phyloP scores from a whole-genome alignment of 2,797 vertebrate genomes.

The Euphonia xanthogaster region DNA sequence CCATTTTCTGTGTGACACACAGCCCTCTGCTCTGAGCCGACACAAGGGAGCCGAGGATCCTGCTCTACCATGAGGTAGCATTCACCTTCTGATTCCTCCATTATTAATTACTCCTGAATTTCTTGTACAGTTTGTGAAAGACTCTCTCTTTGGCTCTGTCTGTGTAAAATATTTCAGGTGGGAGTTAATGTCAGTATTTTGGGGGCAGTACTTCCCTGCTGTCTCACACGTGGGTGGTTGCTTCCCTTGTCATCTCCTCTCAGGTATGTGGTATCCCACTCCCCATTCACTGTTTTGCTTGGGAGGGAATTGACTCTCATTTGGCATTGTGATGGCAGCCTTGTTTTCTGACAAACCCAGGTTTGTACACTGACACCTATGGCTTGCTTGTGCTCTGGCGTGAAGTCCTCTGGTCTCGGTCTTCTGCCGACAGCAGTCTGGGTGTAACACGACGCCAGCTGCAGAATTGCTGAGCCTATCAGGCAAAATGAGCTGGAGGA shows the following conservation, averaged over 20 bases:
- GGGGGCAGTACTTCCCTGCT: not conserved
- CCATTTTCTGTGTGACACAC: not conserved
- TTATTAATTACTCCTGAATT: not conserved
- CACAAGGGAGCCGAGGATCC: not conserved
- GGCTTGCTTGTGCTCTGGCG: not conserved
- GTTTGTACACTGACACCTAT: not conserved
- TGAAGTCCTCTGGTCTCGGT: not conserved
- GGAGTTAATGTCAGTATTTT: not conserved
- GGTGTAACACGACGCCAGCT: not conserved
- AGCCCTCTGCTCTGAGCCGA: not conserved
- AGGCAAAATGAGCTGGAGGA: not conserved
- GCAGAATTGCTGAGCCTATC: not conserved
- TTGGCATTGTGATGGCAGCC: not conserved
- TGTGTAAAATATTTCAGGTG: not conserved
- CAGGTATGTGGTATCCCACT: not conserved
- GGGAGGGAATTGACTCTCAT: not conserved
- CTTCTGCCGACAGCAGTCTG: not conserved
- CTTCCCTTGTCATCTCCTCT: not conserved
- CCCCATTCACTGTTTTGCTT: not conserved
- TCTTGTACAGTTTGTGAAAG: not conserved
- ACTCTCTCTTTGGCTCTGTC: not conserved
- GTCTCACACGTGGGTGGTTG: not conserved
- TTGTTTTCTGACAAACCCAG: not conserved
- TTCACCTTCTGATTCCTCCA: not conserved
- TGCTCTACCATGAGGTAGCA: not conserved